These are phyloP conservation scores for Hirtodrosophila alboralis DNA, from an alignment of 2,888 invertebrate genomes.

Conservation along the genomic window DNA sequence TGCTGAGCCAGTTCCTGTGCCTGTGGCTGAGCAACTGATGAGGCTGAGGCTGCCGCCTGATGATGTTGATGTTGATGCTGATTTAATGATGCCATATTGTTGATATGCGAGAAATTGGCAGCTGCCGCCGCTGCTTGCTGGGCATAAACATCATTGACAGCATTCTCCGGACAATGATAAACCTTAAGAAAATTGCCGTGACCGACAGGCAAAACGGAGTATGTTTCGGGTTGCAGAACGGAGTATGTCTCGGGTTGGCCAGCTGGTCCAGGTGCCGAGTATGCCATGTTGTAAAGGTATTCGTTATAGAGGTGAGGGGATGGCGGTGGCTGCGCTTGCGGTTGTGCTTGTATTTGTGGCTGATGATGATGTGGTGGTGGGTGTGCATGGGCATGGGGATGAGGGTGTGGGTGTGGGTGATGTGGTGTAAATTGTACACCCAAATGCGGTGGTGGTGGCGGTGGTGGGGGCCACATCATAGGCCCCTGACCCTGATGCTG, in stretches of 20 bases:
- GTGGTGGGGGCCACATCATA: constrained; percentile 57
- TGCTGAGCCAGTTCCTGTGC: constrained; percentile 36
- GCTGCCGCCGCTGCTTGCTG: constrained; percentile 44
- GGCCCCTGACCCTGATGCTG: constrained; percentile 51
- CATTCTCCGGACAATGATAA: constrained; percentile 81
- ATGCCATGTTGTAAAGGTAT: constrained; percentile 73
- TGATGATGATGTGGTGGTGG: constrained; percentile 39
- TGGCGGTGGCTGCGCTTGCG: constrained; percentile 26
- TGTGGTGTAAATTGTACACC: constrained; percentile 55
- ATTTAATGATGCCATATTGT: constrained; percentile 61
- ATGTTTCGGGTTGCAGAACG: constrained; percentile 81
- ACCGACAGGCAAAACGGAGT: constrained; percentile 83
- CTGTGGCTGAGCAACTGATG: constrained; percentile 20
- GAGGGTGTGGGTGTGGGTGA: constrained; percentile 44
- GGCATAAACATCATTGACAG: constrained; percentile 55
- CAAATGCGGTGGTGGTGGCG: constrained; percentile 55
- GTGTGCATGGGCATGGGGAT: constrained; percentile 27
- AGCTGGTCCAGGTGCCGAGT: constrained; percentile 55
- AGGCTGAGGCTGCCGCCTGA: constrained; percentile 2
- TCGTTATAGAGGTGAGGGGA: constrained; percentile 76
- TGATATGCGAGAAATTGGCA: constrained; percentile 60
- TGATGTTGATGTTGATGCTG: constrained; percentile 57
- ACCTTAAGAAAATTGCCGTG: constrained; percentile 83
- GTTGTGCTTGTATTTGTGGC: constrained; percentile 41
- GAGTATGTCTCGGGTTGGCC: constrained; percentile 81